Base-by-base conservation (phyloP, 2,797 vertebrate species). In the Smutsia temminckii region DNA sequence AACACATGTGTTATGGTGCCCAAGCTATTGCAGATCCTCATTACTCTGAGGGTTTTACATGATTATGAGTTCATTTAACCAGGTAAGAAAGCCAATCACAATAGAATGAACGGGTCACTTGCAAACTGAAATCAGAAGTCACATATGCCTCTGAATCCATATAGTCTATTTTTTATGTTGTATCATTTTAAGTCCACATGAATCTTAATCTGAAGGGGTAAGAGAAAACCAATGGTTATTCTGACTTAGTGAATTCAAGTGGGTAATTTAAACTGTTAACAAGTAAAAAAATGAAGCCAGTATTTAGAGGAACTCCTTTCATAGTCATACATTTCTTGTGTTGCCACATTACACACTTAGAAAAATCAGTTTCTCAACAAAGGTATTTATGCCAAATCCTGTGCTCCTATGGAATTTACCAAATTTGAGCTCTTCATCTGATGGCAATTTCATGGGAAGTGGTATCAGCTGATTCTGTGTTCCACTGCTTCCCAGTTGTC, bases 401-500 rank as follows among this genome's bases (percentile, higher is more conserved):
- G 8, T 69, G 55, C 16, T 84, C 59, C 83, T 59, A 75, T 0
- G 85, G n/a, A 86, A 83, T 42, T 96, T 95, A 97, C 93, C 96
- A 86, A 92, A 80, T 57, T 10, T 90, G 94, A 96, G 95, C 51
- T 97, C 79, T 96, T 95, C 96, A 10, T 91, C 79, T 55, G 37
- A 85, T 94, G 97, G 59, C 95, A 97, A 94, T 25, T 97, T 94
- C 53, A 99, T 97, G 69, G 98, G 99, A 74, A 99, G 95, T 2
- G 99, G 99, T 94, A 99, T 98, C 89, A 98, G 97, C 5, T 97
- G 98, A 80, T 98, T 94, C 4, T 64, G 46, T 8, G 95, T 97
- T 29, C 78, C 94, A 81, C 97, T 53, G 12, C 94, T 98, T 98
- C 98, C 98, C 97, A 98, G 98, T 95, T 98, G 98, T 69, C 98